These are phyloP conservation scores for Tipula confusa DNA, from an alignment of 2,888 invertebrate species.

Conservation along the genomic window DNA sequence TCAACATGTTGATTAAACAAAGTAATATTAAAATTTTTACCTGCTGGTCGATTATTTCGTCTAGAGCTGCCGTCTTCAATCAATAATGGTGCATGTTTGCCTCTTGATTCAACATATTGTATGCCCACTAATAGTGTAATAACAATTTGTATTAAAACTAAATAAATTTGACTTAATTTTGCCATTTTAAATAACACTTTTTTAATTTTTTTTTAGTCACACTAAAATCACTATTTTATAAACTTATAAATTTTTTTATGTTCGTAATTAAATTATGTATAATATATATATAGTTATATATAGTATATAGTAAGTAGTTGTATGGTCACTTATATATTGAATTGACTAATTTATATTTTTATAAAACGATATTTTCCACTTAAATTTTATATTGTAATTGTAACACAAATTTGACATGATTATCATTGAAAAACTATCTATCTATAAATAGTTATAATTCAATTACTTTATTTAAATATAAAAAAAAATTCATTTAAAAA, in stretches of 20 bases:
- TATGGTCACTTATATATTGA: slow-evolving; percentile 25
- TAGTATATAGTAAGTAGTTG: not conserved
- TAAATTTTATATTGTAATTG: slow-evolving; percentile 7
- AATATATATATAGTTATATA: not conserved
- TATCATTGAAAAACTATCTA: not conserved
- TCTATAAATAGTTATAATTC: not conserved
- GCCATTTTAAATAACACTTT: slow-evolving; percentile 25
- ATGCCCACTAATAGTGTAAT: not conserved
- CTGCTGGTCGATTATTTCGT: slow-evolving; percentile 31
- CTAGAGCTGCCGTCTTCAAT: slow-evolving; percentile 30
- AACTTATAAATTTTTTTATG: not conserved
- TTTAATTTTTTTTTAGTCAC: slow-evolving; percentile 21
- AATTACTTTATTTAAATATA: not conserved
- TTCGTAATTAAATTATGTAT: not conserved
- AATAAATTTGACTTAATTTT: slow-evolving; percentile 21
- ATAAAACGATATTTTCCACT: not conserved
- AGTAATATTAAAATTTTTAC: no score
- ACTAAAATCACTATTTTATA: not conserved
- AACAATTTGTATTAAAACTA: not conserved
- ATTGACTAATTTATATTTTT: not conserved
- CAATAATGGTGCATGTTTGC: slow-evolving; percentile 31
- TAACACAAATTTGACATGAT: slow-evolving; percentile 3
- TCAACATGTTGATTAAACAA: no score
- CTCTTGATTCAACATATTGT: slow-evolving; percentile 21
- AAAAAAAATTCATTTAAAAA: not conserved